A percentile compares a stretch with the other conserved stretches of the same genome.
Conservation (phyloP, 1,140 invertebrate species). For the Frieseomelitta varia region DNA sequence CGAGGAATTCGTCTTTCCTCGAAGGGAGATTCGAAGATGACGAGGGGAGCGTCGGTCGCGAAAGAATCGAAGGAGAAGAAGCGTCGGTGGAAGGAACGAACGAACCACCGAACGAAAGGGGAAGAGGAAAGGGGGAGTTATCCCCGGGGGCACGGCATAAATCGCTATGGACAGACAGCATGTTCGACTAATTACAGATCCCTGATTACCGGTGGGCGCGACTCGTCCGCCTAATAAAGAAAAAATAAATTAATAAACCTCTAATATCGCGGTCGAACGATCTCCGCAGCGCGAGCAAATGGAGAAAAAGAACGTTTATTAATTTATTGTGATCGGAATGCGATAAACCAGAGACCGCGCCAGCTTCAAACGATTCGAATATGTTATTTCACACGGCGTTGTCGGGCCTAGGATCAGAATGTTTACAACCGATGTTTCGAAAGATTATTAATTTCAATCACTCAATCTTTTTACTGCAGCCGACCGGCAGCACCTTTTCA, state of each 20-base stretch:
- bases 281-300: slow-evolving; percentile 58
- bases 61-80: slow-evolving; percentile 53
- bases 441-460: slow-evolving; percentile 30
- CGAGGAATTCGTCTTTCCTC: slow-evolving; percentile 61
- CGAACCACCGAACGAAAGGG: slow-evolving; percentile 8
- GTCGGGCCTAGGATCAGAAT: slow-evolving; percentile 5
- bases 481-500: neutral
- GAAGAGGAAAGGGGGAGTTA: slow-evolving; percentile 50
- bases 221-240: slow-evolving; percentile 73
- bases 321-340: slow-evolving; percentile 72
- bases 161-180: slow-evolving; percentile 77
- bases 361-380: slow-evolving; percentile 57
- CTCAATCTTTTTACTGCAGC: neutral
- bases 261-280: slow-evolving; percentile 71
- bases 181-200: slow-evolving; percentile 80
- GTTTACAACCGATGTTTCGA: neutral
- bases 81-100: slow-evolving; percentile 50
- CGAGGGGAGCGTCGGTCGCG: slow-evolving; percentile 13
- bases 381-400: slow-evolving; percentile 52
- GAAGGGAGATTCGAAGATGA: slow-evolving; percentile 53
- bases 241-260: slow-evolving; percentile 80
- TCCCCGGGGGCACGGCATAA: slow-evolving; percentile 73
- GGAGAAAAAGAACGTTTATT: slow-evolving; percentile 72
- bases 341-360: slow-evolving; percentile 62
- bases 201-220: slow-evolving; percentile 78